These are phyloP conservation scores for Caenorhabditis briggsae DNA, from an alignment of 1,140 invertebrate genomes.

Conservation along the genomic window DNA sequence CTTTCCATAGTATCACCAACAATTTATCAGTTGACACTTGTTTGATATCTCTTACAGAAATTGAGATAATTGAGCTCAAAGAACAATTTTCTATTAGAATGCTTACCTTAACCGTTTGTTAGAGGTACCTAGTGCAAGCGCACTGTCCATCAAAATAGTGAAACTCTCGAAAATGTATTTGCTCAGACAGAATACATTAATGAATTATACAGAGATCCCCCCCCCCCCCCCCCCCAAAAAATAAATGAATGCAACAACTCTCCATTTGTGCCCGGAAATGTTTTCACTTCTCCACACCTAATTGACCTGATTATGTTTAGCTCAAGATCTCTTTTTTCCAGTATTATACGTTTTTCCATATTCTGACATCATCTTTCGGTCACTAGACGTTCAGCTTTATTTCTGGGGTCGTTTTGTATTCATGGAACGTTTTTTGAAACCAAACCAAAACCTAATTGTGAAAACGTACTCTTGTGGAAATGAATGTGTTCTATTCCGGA, in stretches of 20 bases:
- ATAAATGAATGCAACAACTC: background rate
- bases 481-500: too few relatives aligned
- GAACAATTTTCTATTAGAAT: too few relatives aligned
- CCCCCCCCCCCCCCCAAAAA: too few relatives aligned
- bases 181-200: constrained; percentile 22
- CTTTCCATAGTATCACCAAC: too few relatives aligned
- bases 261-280: background rate
- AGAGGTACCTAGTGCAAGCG: too few relatives aligned
- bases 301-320: constrained; percentile 23
- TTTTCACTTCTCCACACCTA: background rate
- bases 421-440: background rate
- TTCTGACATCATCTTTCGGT: constrained; percentile 22
- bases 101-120: too few relatives aligned
- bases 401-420: background rate
- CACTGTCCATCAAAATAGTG: background rate
- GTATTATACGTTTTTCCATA: background rate
- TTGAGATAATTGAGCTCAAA: too few relatives aligned
- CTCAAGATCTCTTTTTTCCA: background rate
- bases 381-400: background rate
- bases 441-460: too few relatives aligned
- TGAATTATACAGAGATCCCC: background rate
- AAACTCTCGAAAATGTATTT: background rate
- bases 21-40: too few relatives aligned
- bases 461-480: too few relatives aligned
- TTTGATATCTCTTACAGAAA: too few relatives aligned